Conservation (phyloP, 2,113 vertebrate species). For the Axis porcinus region DNA sequence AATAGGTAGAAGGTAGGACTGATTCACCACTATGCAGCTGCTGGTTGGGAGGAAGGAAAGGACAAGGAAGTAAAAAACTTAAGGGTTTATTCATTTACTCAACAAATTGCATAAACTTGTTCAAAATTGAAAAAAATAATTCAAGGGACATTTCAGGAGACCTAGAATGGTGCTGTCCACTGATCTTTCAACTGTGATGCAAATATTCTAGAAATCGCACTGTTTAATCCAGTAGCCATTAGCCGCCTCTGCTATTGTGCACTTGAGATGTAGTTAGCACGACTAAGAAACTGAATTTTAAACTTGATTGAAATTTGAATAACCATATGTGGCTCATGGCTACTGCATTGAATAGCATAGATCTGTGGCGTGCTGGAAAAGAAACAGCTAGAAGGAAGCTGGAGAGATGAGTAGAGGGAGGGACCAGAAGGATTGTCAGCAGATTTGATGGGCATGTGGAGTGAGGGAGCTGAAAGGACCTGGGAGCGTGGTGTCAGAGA, state of each 20-base stretch:
- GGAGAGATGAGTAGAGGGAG: background rate
- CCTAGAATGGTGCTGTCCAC: background rate
- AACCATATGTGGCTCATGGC: background rate
- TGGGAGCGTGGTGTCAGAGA: background rate
- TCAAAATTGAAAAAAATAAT: background rate
- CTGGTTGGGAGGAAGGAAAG: background rate
- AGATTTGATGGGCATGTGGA: background rate
- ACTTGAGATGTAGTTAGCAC: background rate
- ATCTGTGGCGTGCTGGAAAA: background rate
- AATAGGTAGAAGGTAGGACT: background rate
- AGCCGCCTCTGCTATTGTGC: background rate
- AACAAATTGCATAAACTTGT: background rate
- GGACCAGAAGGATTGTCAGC: background rate
- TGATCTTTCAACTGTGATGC: background rate
- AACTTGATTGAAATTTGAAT: background rate
- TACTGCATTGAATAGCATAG: background rate
- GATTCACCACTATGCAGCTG: background rate
- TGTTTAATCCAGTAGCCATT: background rate
- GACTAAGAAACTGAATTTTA: background rate
- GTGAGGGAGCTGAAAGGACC: background rate
- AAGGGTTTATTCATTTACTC: background rate
- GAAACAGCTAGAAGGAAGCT: background rate
- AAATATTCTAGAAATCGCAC: background rate
- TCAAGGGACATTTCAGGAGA: background rate
- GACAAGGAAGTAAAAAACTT: background rate